phyloP scores from a whole-genome alignment of 1,140 invertebrate species.

The Caenorhabditis briggsae region DNA sequence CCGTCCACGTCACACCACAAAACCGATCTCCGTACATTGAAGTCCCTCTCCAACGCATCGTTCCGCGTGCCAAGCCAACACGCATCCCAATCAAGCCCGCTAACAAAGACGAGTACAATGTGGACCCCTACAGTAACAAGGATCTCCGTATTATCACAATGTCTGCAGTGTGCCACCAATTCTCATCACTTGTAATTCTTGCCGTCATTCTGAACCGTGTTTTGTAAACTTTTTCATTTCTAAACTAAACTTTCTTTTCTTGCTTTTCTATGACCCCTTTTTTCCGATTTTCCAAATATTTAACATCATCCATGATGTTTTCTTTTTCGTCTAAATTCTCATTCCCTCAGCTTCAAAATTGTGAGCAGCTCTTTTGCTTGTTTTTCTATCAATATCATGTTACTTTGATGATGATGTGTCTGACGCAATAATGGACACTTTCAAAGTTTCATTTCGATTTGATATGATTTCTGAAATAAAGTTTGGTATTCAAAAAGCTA shows the following conservation, averaged over 20 bases:
- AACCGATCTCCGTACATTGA: constrained; percentile 65
- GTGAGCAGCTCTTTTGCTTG: not conserved
- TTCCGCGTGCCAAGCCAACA: not conserved
- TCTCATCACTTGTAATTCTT: not conserved
- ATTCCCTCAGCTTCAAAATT: not conserved
- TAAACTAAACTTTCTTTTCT: not conserved
- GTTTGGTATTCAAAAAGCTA: no score
- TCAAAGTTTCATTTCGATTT: no score
- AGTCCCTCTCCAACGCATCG: constrained; percentile 60
- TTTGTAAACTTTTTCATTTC: not conserved
- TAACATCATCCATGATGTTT: no score
- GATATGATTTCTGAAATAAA: no score
- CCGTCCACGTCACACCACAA: constrained; percentile 62
- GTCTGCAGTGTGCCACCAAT: not conserved
- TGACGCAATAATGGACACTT: no score
- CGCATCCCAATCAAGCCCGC: not conserved
- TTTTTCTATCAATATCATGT: no score
- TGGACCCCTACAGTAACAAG: constrained; percentile 18
- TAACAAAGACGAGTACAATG: constrained; percentile 21
- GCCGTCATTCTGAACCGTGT: not conserved
- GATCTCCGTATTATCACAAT: constrained; percentile 46
- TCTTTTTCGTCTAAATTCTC: no score
- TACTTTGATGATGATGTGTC: no score
- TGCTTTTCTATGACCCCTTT: not conserved
- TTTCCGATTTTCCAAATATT: not conserved